phyloP scores from a whole-genome alignment of 2,113 vertebrate species.

The Ibidorhyncha struthersii region DNA sequence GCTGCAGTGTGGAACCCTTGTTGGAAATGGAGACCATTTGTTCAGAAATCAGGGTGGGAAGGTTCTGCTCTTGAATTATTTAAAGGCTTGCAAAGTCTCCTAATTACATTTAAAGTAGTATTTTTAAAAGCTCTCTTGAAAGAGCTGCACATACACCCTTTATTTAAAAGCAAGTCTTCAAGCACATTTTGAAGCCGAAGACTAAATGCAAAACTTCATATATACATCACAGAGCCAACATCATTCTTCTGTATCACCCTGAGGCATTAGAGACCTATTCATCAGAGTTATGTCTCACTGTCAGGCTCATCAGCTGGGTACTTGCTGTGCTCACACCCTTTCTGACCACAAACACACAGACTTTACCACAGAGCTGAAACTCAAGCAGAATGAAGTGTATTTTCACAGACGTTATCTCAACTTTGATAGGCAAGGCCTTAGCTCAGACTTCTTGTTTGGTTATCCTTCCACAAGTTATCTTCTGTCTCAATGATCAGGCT shows the following conservation, averaged over 20 bases:
- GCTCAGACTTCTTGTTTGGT: neutral
- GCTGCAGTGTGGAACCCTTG: constrained; percentile 5
- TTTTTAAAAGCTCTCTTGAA: constrained; percentile 4
- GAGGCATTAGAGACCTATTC: neutral
- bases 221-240: neutral
- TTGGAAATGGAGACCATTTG: constrained; percentile 31
- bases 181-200: neutral
- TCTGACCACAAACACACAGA: neutral
- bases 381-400: neutral
- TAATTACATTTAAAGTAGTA: neutral
- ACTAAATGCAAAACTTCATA: neutral
- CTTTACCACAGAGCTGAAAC: neutral
- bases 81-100: constrained; percentile 37
- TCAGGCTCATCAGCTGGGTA: neutral
- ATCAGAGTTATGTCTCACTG: neutral
- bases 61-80: constrained; percentile 37
- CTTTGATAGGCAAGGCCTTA: neutral
- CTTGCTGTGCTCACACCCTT: neutral
- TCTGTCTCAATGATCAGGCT: neutral
- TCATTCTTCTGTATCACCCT: neutral
- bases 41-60: constrained; percentile 32
- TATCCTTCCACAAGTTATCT: neutral
- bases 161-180: neutral
- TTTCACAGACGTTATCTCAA: neutral
- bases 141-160: neutral